These are phyloP conservation scores for Eupithecia pulchellata DNA, from an alignment of 2,888 invertebrate species.

Conservation along the genomic window DNA sequence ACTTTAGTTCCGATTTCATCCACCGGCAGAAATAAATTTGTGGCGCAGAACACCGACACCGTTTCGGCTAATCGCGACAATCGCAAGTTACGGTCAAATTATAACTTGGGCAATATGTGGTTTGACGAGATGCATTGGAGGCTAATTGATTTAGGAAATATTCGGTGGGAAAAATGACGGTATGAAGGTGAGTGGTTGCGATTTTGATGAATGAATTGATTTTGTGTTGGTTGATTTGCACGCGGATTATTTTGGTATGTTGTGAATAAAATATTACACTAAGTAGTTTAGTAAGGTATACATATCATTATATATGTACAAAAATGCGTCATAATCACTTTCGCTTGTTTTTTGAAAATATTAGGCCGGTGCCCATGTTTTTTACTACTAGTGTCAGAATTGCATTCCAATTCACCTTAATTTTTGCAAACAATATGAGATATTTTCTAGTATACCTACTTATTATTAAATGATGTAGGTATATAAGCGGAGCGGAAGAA, in stretches of 20 bases:
- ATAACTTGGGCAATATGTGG: conserved; percentile 32
- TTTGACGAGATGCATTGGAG: conserved; percentile 31
- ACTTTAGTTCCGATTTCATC: not conserved
- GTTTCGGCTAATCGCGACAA: conserved; percentile 49
- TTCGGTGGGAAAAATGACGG: conserved; percentile 24
- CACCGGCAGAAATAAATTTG: not conserved
- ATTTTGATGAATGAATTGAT: conserved; percentile 15
- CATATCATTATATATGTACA: too few species aligned
- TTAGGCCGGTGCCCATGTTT: not conserved
- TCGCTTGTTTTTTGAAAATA: not conserved
- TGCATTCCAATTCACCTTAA: too few species aligned
- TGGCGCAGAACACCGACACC: conserved; percentile 45
- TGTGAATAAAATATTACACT: not conserved
- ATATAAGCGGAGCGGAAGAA: too few species aligned
- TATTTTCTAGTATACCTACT: too few species aligned
- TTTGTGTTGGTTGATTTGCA: conserved; percentile 12
- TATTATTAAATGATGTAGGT: too few species aligned
- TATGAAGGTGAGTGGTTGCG: conserved; percentile 15
- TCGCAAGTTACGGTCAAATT: conserved; percentile 36
- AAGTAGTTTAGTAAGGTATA: not conserved
- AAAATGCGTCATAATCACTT: not conserved
- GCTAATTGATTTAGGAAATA: conserved; percentile 32
- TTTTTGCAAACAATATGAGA: too few species aligned
- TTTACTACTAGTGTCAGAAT: too few species aligned
- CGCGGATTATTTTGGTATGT: not conserved